phyloP scores from a whole-genome alignment of 1,140 invertebrate genomes.

The Leguminivora glycinivorella region DNA sequence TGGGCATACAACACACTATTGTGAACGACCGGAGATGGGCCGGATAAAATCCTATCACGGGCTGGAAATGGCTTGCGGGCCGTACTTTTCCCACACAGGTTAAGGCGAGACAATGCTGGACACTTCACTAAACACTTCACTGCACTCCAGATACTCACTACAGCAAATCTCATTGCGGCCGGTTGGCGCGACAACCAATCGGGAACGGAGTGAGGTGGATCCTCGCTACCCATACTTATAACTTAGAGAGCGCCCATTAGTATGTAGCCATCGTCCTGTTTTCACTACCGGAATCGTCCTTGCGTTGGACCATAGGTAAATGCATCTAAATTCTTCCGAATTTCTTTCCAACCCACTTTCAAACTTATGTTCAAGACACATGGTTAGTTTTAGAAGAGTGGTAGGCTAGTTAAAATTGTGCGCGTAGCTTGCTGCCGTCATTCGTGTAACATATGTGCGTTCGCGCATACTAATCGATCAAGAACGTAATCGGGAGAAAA shows the following conservation, averaged over 20 bases:
- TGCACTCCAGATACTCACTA: slow-evolving; percentile 56
- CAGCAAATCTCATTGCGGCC: slow-evolving; percentile 55
- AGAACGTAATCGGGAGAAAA: slow-evolving; percentile 73
- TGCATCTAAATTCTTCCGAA: slow-evolving; percentile 46
- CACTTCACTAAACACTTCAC: slow-evolving; percentile 20
- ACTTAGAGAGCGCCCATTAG: slow-evolving; percentile 62
- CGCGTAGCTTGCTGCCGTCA: slow-evolving; percentile 66
- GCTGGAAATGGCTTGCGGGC: too few species aligned
- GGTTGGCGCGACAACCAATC: slow-evolving; percentile 49
- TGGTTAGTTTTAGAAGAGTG: slow-evolving; percentile 33
- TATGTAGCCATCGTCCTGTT: slow-evolving; percentile 62
- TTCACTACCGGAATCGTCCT: slow-evolving; percentile 68
- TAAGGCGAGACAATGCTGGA: neutral
- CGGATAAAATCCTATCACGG: too few species aligned
- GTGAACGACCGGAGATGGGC: too few species aligned
- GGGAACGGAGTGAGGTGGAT: slow-evolving; percentile 49
- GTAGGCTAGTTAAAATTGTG: slow-evolving; percentile 29
- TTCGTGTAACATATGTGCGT: slow-evolving; percentile 62
- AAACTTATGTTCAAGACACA: slow-evolving; percentile 34
- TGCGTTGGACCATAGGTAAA: slow-evolving; percentile 61
- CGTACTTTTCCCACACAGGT: too few species aligned
- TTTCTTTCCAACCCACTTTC: slow-evolving; percentile 29
- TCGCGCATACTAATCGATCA: slow-evolving; percentile 63
- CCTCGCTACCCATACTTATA: slow-evolving; percentile 68
- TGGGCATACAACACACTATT: too few species aligned